Percentiles rank a stretch among this genome's conserved stretches.
Conservation (phyloP, 2,888 invertebrate species). For the Mystacides longicornis region DNA sequence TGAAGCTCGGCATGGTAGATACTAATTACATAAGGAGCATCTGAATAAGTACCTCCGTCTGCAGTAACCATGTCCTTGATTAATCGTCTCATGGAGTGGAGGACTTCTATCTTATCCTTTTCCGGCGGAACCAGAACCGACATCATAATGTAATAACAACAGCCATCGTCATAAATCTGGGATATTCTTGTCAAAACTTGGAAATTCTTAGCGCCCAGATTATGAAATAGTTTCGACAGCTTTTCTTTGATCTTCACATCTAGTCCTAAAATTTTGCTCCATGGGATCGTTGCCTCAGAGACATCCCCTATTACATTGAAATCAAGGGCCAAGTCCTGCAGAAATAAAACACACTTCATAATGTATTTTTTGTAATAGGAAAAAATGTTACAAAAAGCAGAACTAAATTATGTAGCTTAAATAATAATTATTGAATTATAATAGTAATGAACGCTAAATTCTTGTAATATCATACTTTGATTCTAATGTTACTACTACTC, state of each 20-base stretch:
- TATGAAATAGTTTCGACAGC: conserved; percentile 56
- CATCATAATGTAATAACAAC: conserved; percentile 94
- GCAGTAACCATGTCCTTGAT: conserved; percentile 88
- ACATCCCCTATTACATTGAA: conserved; percentile 88
- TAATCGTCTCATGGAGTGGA: conserved; percentile 78
- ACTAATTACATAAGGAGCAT: too few species aligned
- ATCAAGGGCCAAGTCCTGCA: conserved; percentile 87
- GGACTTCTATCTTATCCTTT: conserved; percentile 65
- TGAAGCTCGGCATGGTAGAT: too few species aligned
- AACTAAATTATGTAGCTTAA: too few species aligned
- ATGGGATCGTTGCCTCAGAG: conserved; percentile 97
- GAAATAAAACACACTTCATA: too few species aligned
- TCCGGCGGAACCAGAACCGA: conserved; percentile 62
- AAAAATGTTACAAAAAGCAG: too few species aligned
- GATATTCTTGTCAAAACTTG: conserved; percentile 82
- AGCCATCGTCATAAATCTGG: conserved; percentile 95
- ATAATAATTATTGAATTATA: too few species aligned
- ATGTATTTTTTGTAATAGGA: too few species aligned
- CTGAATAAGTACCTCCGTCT: conserved; percentile 63
- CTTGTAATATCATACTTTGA: too few species aligned
- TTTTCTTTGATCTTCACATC: conserved; percentile 85
- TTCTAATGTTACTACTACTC: too few species aligned
- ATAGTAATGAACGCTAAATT: too few species aligned
- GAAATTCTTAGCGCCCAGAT: conserved; percentile 52
- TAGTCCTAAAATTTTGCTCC: conserved; percentile 78